Percentiles rank a stretch among this genome's conserved stretches.
Conservation (phyloP, 2,888 invertebrate genomes). For the Linnaemya vulpina region DNA sequence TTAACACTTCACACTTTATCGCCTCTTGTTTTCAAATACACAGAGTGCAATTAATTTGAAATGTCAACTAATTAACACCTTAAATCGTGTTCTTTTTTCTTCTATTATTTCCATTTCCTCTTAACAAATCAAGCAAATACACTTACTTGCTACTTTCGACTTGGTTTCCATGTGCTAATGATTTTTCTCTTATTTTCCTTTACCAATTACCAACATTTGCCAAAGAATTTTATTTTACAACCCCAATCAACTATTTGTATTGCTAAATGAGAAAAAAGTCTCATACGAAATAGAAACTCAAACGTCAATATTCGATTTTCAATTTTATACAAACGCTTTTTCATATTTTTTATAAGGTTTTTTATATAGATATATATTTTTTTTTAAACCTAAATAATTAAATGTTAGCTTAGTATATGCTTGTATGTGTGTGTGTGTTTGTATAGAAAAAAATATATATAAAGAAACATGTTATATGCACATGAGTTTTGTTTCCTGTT, state of each 20-base stretch:
- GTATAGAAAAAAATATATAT: not conserved
- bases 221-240: conserved; percentile 56
- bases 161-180: conserved; percentile 15
- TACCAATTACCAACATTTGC: conserved; percentile 51
- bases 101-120: conserved; percentile 55
- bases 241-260: conserved; percentile 67
- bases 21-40: conserved; percentile 32
- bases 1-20: conserved; percentile 67
- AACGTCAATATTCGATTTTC: conserved; percentile 71
- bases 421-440: not conserved
- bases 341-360: conserved; percentile 61
- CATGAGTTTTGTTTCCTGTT: conserved; percentile 44
- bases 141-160: conserved; percentile 45
- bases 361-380: conserved; percentile 31
- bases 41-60: conserved; percentile 78
- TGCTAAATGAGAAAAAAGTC: conserved; percentile 31
- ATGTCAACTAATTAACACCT: conserved; percentile 81
- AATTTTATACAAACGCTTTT: conserved; percentile 60
- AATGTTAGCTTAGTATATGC: conserved; percentile 75
- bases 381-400: conserved; percentile 78
- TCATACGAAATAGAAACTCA: conserved; percentile 47
- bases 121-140: conserved; percentile 61
- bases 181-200: conserved; percentile 46
- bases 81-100: conserved; percentile 69
- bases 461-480: conserved; percentile 33